A percentile compares a stretch with the other conserved stretches of the same genome.
phyloP scores from a whole-genome alignment of 2,888 invertebrate species.

The Deroplatys truncata region DNA sequence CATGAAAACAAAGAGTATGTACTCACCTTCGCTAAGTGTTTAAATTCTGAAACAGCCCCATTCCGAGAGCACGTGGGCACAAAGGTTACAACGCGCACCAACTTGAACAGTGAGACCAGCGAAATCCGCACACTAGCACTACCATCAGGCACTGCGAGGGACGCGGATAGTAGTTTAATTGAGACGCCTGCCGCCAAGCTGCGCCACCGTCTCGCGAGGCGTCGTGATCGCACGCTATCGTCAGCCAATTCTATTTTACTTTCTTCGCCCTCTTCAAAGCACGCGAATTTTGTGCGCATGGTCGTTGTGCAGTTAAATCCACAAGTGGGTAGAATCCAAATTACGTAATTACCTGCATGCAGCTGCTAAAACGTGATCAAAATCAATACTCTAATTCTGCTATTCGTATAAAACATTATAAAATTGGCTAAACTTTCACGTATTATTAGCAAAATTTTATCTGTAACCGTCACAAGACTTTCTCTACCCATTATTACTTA shows the following conservation, averaged over 20 bases:
- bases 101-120: background rate
- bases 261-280: background rate
- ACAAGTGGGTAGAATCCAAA: background rate
- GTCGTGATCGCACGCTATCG: background rate
- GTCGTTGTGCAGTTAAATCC: background rate
- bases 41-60: background rate
- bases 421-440: too few species aligned
- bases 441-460: too few species aligned
- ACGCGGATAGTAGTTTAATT: background rate
- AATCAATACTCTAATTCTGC: background rate
- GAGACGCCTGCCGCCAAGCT: background rate
- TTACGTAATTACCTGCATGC: background rate
- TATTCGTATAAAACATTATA: too few species aligned
- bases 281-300: background rate
- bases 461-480: too few species aligned
- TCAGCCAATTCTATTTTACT: background rate
- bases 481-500: too few species aligned
- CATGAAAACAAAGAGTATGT: background rate
- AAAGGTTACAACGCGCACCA: background rate
- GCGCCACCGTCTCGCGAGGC: background rate
- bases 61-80: background rate
- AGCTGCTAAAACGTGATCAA: background rate
- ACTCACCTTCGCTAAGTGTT: background rate
- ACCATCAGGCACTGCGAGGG: background rate
- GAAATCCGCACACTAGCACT: background rate